phyloP scores from a whole-genome alignment of 2,113 vertebrate species.

The Scopus umbretta region DNA sequence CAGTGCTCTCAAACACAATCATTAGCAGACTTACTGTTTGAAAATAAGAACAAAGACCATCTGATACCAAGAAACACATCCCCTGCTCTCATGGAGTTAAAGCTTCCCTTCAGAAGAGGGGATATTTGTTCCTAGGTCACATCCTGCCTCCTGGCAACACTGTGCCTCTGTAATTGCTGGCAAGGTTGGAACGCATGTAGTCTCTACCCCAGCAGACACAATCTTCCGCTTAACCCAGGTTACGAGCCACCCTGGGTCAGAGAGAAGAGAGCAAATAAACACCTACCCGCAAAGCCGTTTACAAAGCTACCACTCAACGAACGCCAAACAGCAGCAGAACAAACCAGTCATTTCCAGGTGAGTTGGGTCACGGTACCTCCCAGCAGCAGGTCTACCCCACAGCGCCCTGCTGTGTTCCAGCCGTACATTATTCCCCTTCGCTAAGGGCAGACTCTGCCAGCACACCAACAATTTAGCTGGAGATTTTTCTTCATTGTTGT shows the following conservation, averaged over 20 bases:
- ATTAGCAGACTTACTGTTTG: not conserved
- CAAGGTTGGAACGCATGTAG: not conserved
- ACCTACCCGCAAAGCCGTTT: not conserved
- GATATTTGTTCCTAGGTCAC: not conserved
- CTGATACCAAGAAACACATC: not conserved
- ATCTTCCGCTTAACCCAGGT: not conserved
- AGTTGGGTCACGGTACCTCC: too few species aligned
- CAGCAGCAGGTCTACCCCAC: too few species aligned
- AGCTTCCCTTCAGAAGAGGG: not conserved
- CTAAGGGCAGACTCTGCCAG: not conserved
- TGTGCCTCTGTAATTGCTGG: not conserved
- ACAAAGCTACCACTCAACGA: too few species aligned
- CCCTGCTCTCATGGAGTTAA: not conserved
- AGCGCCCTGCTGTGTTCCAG: not conserved
- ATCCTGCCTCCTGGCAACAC: not conserved
- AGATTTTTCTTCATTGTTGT: not conserved
- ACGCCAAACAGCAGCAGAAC: too few species aligned
- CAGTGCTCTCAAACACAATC: not conserved
- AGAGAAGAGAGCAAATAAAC: not conserved
- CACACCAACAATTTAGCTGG: not conserved
- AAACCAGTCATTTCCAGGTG: too few species aligned
- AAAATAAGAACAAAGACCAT: not conserved
- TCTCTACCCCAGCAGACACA: not conserved
- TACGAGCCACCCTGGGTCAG: not conserved
- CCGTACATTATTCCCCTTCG: rapidly evolving